Evolutionary conservation across 2,797 vertebrate species (phyloP), one percentile per base, ranked within the genome.

Genomic region (Aselliscus stoliczkanus): DNA sequence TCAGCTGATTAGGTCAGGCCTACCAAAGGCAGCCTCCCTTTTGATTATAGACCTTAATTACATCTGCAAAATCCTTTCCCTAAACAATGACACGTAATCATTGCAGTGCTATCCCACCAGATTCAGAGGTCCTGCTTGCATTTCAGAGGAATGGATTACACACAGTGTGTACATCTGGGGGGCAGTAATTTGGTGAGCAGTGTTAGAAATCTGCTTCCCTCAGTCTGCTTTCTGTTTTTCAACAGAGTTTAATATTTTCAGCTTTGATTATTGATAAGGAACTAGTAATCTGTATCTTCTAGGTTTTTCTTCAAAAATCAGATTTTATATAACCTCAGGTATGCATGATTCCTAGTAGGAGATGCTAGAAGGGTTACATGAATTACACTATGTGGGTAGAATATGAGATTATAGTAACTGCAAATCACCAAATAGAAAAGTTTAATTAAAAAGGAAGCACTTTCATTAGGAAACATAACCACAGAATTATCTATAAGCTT

Each of bases 321-420:
- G 27, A 42, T 29, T 84, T 85, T 62, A 31, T 67, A 27, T 69
- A 37, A 69, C 12, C 3, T 47, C 29, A 21, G 2, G 3, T 21
- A 3, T 4, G 2, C 29, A n/a, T 4, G 7, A 52, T 72, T 64
- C 50, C 42, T 58, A 73, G 27, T 23, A 73, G 73, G 17, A 47
- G 2, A 5, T 65, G 5, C 44, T 77, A 3, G 7, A 58, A 37
- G 10, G 4, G 7, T 79, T 58, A 70, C 25, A 73, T 11, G 2
- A 21, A 15, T 70, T 50, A 9, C 12, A 18, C 0, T 9, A 10
- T 17, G 34, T 34, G 4, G 27, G 0, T 37, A 20, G 60, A 77
- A 62, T 20, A 23, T n/a, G 12, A 77, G 47, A n/a, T 15, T 70
- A 4, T 15, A 17, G 7, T 34, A 50, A 64, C 47, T 77, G 50